A percentile compares a stretch with the other conserved stretches of the same genome.
These are phyloP conservation scores for Myrmecophaga tridactyla DNA, from an alignment of 2,113 vertebrate species.

Conservation along the genomic window DNA sequence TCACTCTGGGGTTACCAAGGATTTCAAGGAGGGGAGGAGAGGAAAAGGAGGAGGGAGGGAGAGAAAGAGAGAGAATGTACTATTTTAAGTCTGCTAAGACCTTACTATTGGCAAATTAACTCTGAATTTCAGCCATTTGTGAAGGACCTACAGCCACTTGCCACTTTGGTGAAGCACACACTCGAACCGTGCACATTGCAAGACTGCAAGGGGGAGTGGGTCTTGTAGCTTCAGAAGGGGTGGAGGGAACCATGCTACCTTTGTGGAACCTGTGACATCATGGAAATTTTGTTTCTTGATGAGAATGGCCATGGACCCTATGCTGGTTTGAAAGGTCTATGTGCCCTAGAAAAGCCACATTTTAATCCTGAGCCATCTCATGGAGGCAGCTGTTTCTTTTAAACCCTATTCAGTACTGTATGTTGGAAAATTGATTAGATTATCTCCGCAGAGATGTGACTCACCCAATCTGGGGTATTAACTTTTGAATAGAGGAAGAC, in stretches of 20 bases:
- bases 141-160: neutral
- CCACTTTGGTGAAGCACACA: neutral
- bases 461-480: too few species aligned
- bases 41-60: neutral
- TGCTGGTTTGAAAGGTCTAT: too few species aligned
- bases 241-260: neutral
- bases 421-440: too few species aligned
- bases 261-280: too few species aligned
- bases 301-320: neutral
- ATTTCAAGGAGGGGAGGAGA: neutral
- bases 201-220: accelerated
- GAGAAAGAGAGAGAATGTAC: neutral
- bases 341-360: too few species aligned
- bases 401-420: too few species aligned
- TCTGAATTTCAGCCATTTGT: neutral
- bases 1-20: neutral
- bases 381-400: too few species aligned
- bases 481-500: too few species aligned
- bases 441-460: too few species aligned
- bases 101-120: neutral
- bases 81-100: neutral
- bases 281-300: neutral
- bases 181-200: neutral
- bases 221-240: neutral
- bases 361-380: too few species aligned